Percentiles rank a stretch among this genome's conserved stretches.
Evolutionary conservation across 1,140 invertebrate species (phyloP).

Genomic region (Bombus soroeensis): DNA sequence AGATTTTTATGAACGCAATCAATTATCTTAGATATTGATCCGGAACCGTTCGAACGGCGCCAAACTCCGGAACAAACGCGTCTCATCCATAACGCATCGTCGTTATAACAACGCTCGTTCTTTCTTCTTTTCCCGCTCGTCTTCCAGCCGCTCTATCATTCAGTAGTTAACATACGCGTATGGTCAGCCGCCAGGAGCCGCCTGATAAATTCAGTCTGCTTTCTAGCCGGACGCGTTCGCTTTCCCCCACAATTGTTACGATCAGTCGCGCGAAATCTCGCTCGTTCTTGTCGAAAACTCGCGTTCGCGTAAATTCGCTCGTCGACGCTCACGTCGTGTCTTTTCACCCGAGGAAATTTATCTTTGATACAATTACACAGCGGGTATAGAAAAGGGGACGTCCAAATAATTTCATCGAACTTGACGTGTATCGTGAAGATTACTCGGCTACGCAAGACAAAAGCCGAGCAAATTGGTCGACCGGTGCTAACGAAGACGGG

Average conservation of each 20-base stretch:
- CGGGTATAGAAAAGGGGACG: too few species aligned
- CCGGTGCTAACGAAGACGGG: not conserved
- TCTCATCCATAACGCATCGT: not conserved
- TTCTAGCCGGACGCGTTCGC: not conserved
- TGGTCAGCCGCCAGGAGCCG: conserved; percentile 39
- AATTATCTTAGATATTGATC: too few species aligned
- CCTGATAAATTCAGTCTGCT: conserved; percentile 26
- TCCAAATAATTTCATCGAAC: too few species aligned
- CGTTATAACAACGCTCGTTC: not conserved
- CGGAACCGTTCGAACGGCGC: too few species aligned
- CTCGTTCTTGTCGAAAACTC: conserved; percentile 6
- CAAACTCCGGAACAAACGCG: not conserved
- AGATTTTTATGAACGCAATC: too few species aligned
- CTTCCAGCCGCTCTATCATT: conserved; percentile 11
- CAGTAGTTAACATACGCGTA: conserved; percentile 53
- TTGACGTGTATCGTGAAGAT: too few species aligned
- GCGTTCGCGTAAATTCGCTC: not conserved
- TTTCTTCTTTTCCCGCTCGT: not conserved
- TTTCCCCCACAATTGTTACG: not conserved
- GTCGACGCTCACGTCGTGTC: not conserved
- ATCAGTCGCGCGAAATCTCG: conserved; percentile 8
- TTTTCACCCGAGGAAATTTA: not conserved
- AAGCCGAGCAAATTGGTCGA: not conserved
- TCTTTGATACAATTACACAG: not conserved
- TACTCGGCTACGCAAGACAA: too few species aligned